Evolutionary conservation across 2,113 vertebrate genomes (phyloP).

Genomic region (Sminthopsis crassicaudata): DNA sequence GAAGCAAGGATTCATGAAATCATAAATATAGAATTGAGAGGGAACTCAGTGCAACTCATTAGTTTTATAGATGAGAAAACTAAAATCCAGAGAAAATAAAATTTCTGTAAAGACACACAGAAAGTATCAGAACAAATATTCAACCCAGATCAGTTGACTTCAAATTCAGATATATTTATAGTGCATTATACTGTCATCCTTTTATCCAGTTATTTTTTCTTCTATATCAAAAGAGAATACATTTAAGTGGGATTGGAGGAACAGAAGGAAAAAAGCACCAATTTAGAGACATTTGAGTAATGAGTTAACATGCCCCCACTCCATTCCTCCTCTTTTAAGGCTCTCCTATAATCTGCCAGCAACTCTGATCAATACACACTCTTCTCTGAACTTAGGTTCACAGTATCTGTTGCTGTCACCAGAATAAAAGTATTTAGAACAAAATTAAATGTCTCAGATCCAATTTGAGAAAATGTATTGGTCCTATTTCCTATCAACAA

Average conservation of each 20-base stretch:
- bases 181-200: background rate
- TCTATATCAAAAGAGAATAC: background rate
- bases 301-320: background rate
- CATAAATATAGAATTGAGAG: background rate
- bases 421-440: constrained; percentile 3
- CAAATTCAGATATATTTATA: background rate
- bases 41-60: background rate
- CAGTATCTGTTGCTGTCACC: constrained; percentile 40
- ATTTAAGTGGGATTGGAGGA: background rate
- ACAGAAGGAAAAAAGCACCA: background rate
- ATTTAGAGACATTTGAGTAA: background rate
- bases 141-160: background rate
- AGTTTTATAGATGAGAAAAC: background rate
- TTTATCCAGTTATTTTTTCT: background rate
- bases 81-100: background rate
- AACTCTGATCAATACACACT: constrained; percentile 10
- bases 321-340: background rate
- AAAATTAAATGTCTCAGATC: background rate
- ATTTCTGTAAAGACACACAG: background rate
- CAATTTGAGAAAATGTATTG: constrained; percentile 61
- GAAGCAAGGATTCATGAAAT: background rate
- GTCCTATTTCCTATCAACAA: constrained; percentile 78
- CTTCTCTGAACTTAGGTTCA: background rate
- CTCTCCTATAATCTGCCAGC: background rate
- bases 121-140: background rate